A percentile compares a stretch with the other conserved stretches of the same genome.
phyloP scores from a whole-genome alignment of 2,797 vertebrate species.

The Cirrhinus molitorella region DNA sequence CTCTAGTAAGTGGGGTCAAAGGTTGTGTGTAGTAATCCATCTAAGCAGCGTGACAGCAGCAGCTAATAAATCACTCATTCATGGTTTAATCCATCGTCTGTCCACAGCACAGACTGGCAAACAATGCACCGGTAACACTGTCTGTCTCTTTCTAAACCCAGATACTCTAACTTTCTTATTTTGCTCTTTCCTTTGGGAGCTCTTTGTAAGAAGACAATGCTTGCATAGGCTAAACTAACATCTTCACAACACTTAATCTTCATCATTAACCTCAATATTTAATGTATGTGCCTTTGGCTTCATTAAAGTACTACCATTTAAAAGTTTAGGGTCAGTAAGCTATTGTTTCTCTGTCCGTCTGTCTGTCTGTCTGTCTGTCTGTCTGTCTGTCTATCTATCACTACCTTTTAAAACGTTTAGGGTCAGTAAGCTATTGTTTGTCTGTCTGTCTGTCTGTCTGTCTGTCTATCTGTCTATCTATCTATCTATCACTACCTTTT shows the following conservation, averaged over 20 bases:
- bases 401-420: no score
- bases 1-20: constrained; percentile 84
- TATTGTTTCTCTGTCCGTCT: no score
- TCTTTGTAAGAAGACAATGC: background rate
- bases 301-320: background rate
- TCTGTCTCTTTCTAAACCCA: constrained; percentile 51
- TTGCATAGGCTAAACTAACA: background rate
- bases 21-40: constrained; percentile 87
- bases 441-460: no score
- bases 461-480: no score
- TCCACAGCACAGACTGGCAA: constrained; percentile 77
- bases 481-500: no score
- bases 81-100: constrained; percentile 86
- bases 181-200: background rate
- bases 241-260: background rate
- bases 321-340: background rate
- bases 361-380: no score
- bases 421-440: no score
- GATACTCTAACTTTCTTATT: constrained; percentile 24
- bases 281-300: background rate
- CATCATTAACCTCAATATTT: background rate
- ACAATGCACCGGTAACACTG: constrained; percentile 72
- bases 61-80: constrained; percentile 91
- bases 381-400: no score
- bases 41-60: constrained; percentile 84